These are phyloP conservation scores for Paracentrotus lividus DNA, from an alignment of 53 echinoderm and acorn worm species.

Conservation along the genomic window DNA sequence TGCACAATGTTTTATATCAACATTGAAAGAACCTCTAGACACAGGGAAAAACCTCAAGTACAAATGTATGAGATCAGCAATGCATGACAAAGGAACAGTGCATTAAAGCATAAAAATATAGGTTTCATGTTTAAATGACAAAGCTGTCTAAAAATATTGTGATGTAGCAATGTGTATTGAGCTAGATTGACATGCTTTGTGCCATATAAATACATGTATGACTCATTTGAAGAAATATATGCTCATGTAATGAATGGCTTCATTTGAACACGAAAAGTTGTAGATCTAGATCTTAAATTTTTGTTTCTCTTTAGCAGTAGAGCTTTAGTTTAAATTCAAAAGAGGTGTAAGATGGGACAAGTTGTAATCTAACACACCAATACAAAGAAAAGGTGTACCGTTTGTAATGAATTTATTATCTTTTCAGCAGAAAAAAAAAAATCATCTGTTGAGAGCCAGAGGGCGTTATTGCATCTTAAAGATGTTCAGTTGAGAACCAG, in stretches of 20 bases:
- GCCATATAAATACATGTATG: conserved; percentile 27
- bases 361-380: no score
- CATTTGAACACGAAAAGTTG: no score
- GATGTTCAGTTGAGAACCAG: no score
- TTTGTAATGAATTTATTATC: no score
- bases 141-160: not conserved
- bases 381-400: no score
- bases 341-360: no score
- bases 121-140: conserved; percentile 2
- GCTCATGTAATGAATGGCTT: not conserved
- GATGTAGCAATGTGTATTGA: not conserved
- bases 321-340: no score
- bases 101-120: conserved; percentile 17
- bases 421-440: no score
- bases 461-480: no score
- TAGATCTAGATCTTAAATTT: not conserved
- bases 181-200: not conserved
- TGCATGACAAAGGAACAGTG: conserved; percentile 6
- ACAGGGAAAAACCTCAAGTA: not conserved
- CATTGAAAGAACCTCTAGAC: not conserved
- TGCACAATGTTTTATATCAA: not conserved
- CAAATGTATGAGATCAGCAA: conserved; percentile 14
- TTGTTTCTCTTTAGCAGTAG: no score
- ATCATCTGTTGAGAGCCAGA: no score
- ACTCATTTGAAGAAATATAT: not conserved